Conservation (phyloP, 2,888 invertebrate genomes). For the Bursaphelenchus okinawaensis region DNA sequence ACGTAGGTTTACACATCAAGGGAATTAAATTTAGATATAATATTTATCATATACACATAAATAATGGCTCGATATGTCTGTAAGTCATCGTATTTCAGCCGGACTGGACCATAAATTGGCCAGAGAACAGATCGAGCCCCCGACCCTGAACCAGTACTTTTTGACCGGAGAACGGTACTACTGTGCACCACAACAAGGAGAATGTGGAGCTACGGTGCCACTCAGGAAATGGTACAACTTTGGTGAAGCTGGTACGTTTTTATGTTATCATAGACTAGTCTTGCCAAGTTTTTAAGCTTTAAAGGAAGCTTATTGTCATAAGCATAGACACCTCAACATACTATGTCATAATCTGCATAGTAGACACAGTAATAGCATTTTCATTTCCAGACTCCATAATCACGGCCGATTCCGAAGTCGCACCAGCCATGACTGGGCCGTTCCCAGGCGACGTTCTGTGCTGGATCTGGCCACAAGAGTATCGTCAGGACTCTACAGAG, state of each 20-base stretch:
- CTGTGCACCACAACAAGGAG: slow-evolving; percentile 32
- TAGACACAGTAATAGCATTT: no score
- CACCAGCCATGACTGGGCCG: slow-evolving; percentile 13
- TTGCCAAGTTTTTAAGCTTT: no score
- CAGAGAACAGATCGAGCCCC: slow-evolving; percentile 22
- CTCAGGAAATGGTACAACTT: slow-evolving; percentile 37
- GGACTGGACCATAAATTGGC: slow-evolving; percentile 39
- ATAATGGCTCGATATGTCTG: background rate
- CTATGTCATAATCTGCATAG: no score
- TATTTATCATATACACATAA: no score
- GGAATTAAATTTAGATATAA: background rate
- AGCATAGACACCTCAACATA: no score
- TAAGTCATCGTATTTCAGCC: slow-evolving; percentile 20
- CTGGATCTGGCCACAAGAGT: slow-evolving; percentile 20
- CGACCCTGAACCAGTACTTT: slow-evolving; percentile 31
- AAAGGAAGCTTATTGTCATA: no score
- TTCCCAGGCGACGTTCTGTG: slow-evolving; percentile 15
- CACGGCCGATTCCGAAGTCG: slow-evolving; percentile 14
- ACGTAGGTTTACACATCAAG: slow-evolving; percentile 18
- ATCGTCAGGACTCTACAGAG: slow-evolving; percentile 10
- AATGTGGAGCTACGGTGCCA: slow-evolving; percentile 39
- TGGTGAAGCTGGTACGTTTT: slow-evolving; percentile 28
- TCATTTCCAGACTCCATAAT: slow-evolving; percentile 8
- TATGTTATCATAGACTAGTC: background rate
- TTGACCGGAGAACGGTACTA: slow-evolving; percentile 32